Conservation (phyloP, 2,797 vertebrate species). For the Pyrocephalus nanus region DNA sequence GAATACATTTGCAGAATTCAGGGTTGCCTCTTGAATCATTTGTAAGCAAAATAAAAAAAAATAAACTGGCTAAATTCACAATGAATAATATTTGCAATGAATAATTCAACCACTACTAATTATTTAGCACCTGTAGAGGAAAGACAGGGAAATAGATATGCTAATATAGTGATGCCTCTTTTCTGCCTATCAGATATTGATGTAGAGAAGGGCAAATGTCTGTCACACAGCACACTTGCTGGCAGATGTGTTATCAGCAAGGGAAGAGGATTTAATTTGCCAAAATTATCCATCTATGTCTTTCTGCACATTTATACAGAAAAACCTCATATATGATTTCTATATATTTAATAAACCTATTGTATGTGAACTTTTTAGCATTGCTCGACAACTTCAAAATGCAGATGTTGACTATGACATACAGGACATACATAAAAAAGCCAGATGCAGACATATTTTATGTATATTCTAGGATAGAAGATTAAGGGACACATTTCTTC, state of each 20-base stretch:
- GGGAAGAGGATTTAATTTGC: background rate
- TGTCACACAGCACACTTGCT: constrained; percentile 10
- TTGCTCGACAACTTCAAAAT: background rate
- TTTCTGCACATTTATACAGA: background rate
- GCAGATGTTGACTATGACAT: background rate
- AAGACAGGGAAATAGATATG: constrained; percentile 61
- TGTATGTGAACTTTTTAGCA: background rate
- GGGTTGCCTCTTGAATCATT: constrained; percentile 48
- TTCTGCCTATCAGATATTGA: constrained; percentile 60
- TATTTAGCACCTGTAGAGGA: constrained; percentile 72
- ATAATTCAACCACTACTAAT: constrained; percentile 71
- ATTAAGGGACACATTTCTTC: background rate
- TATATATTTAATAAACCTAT: background rate
- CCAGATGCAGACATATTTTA: background rate
- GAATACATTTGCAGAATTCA: constrained; percentile 31
- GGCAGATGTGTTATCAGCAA: constrained; percentile 37
- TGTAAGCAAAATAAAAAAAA: constrained; percentile 37
- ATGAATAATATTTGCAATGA: constrained; percentile 73
- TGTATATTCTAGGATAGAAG: background rate
- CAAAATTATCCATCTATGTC: background rate
- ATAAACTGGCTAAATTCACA: constrained; percentile 40
- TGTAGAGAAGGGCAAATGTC: constrained; percentile 37
- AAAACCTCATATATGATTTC: background rate
- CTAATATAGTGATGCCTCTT: constrained; percentile 61
- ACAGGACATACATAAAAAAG: background rate